phyloP scores from a whole-genome alignment of 2,888 invertebrate genomes.

The Anoncus sp. region DNA sequence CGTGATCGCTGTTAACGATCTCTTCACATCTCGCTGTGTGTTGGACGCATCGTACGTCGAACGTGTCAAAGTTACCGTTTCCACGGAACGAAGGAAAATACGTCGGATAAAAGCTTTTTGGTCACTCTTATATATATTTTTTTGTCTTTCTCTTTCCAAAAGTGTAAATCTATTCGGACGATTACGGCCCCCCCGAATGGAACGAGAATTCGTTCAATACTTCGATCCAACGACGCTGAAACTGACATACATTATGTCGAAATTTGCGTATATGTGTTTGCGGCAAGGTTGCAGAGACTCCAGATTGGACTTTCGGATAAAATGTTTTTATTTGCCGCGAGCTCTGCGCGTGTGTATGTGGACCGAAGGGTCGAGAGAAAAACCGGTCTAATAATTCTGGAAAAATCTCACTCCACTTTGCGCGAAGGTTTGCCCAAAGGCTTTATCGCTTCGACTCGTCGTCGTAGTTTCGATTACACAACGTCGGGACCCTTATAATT shows the following conservation, averaged over 20 bases:
- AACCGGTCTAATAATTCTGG: slow-evolving; percentile 73
- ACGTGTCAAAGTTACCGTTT: slow-evolving; percentile 50
- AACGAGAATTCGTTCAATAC: slow-evolving; percentile 19
- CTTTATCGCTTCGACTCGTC: slow-evolving; percentile 57
- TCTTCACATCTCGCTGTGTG: slow-evolving; percentile 46
- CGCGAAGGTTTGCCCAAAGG: slow-evolving; percentile 67
- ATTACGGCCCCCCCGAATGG: slow-evolving; percentile 51
- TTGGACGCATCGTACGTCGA: slow-evolving; percentile 46
- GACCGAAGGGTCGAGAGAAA: slow-evolving; percentile 64
- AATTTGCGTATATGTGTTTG: not conserved
- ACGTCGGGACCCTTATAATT: slow-evolving; percentile 37
- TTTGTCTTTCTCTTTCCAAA: not conserved
- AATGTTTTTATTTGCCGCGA: slow-evolving; percentile 78
- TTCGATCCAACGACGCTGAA: slow-evolving; percentile 3
- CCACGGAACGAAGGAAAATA: slow-evolving; percentile 12
- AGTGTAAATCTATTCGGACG: slow-evolving; percentile 45
- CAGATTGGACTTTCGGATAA: slow-evolving; percentile 71
- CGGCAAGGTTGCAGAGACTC: slow-evolving; percentile 45
- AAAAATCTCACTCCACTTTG: slow-evolving; percentile 62
- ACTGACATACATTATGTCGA: not conserved
- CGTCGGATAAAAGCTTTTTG: slow-evolving; percentile 4
- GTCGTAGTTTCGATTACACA: slow-evolving; percentile 26
- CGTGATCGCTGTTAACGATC: slow-evolving; percentile 60
- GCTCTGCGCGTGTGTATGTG: slow-evolving; percentile 10
- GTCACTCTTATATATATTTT: slow-evolving; percentile 1